Evolutionary conservation across 1,140 invertebrate genomes (phyloP).

Genomic region (Euglossa dilemma): DNA sequence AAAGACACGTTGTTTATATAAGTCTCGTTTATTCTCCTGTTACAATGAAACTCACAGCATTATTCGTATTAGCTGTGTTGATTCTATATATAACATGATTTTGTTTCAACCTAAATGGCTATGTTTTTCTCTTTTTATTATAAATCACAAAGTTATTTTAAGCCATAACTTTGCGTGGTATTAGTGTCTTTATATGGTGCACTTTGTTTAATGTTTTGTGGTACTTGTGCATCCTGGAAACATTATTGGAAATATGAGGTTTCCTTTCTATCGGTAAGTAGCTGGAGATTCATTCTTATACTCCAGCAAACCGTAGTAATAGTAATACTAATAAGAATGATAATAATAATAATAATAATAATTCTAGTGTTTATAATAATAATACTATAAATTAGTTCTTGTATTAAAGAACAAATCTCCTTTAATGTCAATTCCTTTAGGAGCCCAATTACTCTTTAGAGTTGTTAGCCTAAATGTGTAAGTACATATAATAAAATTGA

Average conservation of each 20-base stretch:
- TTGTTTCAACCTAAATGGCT: slow-evolving; percentile 22
- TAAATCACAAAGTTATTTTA: slow-evolving; percentile 55
- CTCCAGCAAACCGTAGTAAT: slow-evolving; percentile 38
- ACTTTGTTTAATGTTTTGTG: slow-evolving; percentile 62
- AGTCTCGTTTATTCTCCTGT: slow-evolving; percentile 37
- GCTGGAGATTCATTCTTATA: slow-evolving; percentile 47
- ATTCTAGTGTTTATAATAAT: not conserved
- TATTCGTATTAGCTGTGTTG: slow-evolving; percentile 26
- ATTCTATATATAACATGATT: slow-evolving; percentile 26
- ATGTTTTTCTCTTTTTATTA: slow-evolving; percentile 33
- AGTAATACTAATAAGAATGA: not conserved
- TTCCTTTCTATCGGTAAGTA: slow-evolving; percentile 63
- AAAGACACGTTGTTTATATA: slow-evolving; percentile 32
- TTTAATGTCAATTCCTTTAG: slow-evolving; percentile 18
- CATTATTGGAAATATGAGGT: slow-evolving; percentile 44
- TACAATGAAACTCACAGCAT: slow-evolving; percentile 10
- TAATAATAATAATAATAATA: not conserved
- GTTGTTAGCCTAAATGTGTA: slow-evolving; percentile 22
- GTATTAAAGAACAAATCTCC: not conserved
- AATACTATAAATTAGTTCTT: not conserved
- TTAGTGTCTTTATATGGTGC: slow-evolving; percentile 44
- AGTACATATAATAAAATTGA: slow-evolving; percentile 34
- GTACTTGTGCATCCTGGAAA: slow-evolving; percentile 59
- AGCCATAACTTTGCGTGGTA: slow-evolving; percentile 57
- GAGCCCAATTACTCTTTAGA: slow-evolving; percentile 9